phyloP scores from a whole-genome alignment of 2,888 invertebrate species.

The Oscheius onirici region DNA sequence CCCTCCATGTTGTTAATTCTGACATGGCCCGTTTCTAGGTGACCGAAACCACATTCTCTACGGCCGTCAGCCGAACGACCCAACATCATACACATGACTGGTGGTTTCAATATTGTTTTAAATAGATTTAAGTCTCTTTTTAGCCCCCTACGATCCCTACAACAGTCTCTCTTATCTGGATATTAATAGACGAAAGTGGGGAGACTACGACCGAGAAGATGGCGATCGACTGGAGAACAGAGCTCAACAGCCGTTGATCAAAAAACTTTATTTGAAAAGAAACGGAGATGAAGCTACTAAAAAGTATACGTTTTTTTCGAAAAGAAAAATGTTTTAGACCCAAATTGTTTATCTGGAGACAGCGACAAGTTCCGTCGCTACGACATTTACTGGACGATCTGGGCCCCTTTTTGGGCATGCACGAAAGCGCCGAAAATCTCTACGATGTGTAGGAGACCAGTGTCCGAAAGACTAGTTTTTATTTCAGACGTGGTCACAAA shows the following conservation, averaged over 20 bases:
- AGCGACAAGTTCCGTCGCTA: slow-evolving; percentile 55
- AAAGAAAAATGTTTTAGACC: slow-evolving; percentile 41
- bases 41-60: not conserved
- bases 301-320: slow-evolving; percentile 39
- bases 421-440: slow-evolving; percentile 41
- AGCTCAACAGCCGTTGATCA: slow-evolving; percentile 49
- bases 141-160: slow-evolving; percentile 52
- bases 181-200: slow-evolving; percentile 57
- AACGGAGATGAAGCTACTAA: slow-evolving; percentile 51
- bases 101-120: not conserved
- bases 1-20: slow-evolving; percentile 20
- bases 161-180: slow-evolving; percentile 61
- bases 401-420: slow-evolving; percentile 53
- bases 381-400: slow-evolving; percentile 55
- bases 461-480: not conserved
- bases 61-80: not conserved
- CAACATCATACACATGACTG: slow-evolving; percentile 5
- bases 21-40: slow-evolving; percentile 17
- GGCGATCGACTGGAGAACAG: slow-evolving; percentile 38
- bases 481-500: slow-evolving; percentile 48
- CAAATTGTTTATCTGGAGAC: slow-evolving; percentile 60
- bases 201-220: slow-evolving; percentile 52
- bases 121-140: not conserved
- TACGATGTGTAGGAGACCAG: slow-evolving; percentile 2
- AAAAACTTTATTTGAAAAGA: slow-evolving; percentile 54